A percentile compares a stretch with the other conserved stretches of the same genome.
Conservation (phyloP, 2,113 vertebrate genomes). For the Myrmecobius fasciatus region DNA sequence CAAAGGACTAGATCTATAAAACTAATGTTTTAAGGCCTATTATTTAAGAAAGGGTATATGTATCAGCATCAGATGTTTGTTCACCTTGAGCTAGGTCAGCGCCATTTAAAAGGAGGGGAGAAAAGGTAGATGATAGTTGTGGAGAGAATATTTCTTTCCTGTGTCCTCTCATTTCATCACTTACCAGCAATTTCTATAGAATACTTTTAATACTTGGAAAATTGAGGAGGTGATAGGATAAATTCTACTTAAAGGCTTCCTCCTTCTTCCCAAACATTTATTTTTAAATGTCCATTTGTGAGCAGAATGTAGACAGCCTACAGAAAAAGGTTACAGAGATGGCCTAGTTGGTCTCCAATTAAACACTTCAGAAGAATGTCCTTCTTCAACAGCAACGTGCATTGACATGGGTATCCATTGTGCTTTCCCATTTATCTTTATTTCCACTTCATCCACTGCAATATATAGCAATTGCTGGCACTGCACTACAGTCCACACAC, state of each 20-base stretch:
- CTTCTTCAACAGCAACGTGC: neutral
- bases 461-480: neutral
- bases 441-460: neutral
- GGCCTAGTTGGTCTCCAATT: conserved; percentile 39
- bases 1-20: neutral
- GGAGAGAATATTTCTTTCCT: neutral
- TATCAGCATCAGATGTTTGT: neutral
- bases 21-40: neutral
- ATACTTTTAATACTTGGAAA: conserved; percentile 32
- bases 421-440: conserved; percentile 42
- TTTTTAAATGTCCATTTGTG: neutral
- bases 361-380: conserved; percentile 33
- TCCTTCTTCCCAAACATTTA: conserved; percentile 20
- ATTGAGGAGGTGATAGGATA: neutral
- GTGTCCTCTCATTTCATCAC: conserved; percentile 13
- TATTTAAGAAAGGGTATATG: neutral
- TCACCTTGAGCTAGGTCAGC: conserved; percentile 47
- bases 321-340: neutral
- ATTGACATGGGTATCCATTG: neutral
- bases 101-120: neutral
- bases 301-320: conserved; percentile 37
- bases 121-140: neutral
- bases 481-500: conserved; percentile 17
- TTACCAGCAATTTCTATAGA: conserved; percentile 38
- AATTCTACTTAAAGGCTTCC: neutral